Evolutionary conservation across 2,888 invertebrate genomes (phyloP), one percentile per base, ranked within the genome.

Genomic region (Drosophila robusta): DNA sequence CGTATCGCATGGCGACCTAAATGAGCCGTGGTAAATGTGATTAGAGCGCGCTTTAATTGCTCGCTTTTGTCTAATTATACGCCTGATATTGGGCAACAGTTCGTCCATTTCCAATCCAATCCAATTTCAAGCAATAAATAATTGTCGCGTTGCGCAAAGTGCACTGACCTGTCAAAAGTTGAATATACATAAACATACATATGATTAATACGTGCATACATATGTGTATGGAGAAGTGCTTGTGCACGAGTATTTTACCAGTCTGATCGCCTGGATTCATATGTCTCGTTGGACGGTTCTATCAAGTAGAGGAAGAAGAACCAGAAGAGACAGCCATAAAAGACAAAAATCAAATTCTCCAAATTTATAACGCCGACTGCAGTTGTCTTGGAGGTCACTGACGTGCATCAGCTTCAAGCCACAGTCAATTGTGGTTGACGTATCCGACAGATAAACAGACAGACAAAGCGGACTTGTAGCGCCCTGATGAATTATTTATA

Each of bases 21-120:
- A 88, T 82, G 83, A 84, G 88, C 89, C 88, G 80, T 84, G 80
- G 54, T 72, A 67, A 84, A 88, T 80, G 74, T 77, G 83, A 84
- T 84, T 88, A 83, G 78, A 80, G 70, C 65, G 61, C 50, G 80
- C 72, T 69, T 79, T 87, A 88, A 82, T 86, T 86, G 88, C 54
- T 56, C 66, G 74, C 65, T 39, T 73, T 77, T 82, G 80, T 82
- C 83, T 79, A 77, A 86, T 88, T 87, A 75, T 73, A 75, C 67
- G 69, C 52, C 70, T 67, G 75, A 72, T 80, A 76, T 44, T 68
- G 60, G 42, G 66, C 66, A 61, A 51, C 62, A 58, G 36, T 41
- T 57, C 47, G 61, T 47, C 56, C 38, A 62, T 63, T 75, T 64
- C 11, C 22, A 50, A 22, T 69, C 60, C 62, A 58, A 52, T 50